Percentiles rank a stretch among this genome's conserved stretches.
Evolutionary conservation across 2,113 vertebrate genomes (phyloP).

Genomic region (Tetrao urogallus): DNA sequence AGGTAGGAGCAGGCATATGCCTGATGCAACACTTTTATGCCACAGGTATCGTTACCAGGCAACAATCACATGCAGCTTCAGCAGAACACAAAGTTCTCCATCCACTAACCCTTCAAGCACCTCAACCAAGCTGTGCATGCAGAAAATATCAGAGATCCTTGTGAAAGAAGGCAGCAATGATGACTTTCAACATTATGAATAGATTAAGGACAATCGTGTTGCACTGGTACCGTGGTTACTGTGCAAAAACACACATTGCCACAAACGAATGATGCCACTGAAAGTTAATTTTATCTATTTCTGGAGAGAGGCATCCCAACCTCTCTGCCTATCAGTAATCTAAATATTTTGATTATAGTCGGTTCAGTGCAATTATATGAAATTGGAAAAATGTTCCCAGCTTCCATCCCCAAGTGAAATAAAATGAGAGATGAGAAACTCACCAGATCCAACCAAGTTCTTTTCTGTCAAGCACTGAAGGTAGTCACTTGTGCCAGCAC

Average conservation of each 20-base stretch:
- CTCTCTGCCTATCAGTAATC: neutral
- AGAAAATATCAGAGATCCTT: neutral
- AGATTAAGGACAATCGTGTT: neutral
- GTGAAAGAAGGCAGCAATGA: neutral
- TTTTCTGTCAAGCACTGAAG: neutral
- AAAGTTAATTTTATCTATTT: neutral
- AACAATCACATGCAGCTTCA: conserved; percentile 52
- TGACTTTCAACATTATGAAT: neutral
- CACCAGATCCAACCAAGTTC: neutral
- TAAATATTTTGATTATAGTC: neutral
- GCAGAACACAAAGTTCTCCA: conserved; percentile 36
- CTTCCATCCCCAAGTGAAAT: neutral
- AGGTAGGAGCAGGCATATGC: neutral
- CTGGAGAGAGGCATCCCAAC: neutral
- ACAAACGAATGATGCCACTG: neutral
- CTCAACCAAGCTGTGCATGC: neutral
- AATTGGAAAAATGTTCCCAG: neutral
- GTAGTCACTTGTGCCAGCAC: neutral
- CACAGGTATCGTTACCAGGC: conserved; percentile 57
- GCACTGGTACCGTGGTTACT: neutral
- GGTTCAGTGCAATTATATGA: neutral
- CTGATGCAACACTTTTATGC: conserved; percentile 3
- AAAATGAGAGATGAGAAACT: neutral
- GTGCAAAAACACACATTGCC: neutral
- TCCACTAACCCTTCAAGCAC: conserved; percentile 55